phyloP scores from a whole-genome alignment of 2,797 vertebrate genomes.

The Halcyon chelicuti region DNA sequence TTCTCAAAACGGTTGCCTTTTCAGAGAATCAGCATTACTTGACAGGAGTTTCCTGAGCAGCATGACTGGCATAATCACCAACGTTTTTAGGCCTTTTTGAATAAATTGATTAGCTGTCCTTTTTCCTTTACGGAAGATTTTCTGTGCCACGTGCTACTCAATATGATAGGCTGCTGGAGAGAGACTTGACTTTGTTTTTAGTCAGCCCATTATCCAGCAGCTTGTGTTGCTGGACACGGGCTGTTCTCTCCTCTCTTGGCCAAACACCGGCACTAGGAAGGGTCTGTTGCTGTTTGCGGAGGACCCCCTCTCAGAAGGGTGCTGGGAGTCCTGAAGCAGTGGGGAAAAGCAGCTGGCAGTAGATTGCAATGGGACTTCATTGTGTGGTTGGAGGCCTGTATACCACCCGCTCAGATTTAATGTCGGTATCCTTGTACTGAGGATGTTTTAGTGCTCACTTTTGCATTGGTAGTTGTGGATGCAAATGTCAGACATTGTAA shows the following conservation, averaged over 20 bases:
- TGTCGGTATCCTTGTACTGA: fast-evolving
- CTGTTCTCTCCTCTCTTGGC: fast-evolving
- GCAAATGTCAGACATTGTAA: neutral
- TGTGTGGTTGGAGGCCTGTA: neutral
- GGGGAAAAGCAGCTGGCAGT: neutral
- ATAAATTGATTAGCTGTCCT: neutral
- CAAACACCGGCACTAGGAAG: fast-evolving
- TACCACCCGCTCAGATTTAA: fast-evolving
- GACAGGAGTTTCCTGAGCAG: neutral
- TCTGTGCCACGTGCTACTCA: neutral
- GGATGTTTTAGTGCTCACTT: neutral
- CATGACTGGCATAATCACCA: fast-evolving
- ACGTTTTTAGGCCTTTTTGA: neutral
- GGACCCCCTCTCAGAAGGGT: neutral
- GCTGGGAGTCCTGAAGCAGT: fast-evolving
- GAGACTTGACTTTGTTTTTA: neutral
- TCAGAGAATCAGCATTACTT: neutral
- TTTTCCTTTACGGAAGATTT: neutral
- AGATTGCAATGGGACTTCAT: neutral
- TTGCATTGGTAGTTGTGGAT: neutral
- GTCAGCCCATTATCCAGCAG: fast-evolving
- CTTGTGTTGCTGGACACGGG: neutral
- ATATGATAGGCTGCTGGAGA: neutral
- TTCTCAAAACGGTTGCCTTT: neutral
- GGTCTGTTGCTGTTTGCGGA: neutral